Evolutionary conservation across 2,797 vertebrate species (phyloP).

Genomic region (Alauda arvensis): DNA sequence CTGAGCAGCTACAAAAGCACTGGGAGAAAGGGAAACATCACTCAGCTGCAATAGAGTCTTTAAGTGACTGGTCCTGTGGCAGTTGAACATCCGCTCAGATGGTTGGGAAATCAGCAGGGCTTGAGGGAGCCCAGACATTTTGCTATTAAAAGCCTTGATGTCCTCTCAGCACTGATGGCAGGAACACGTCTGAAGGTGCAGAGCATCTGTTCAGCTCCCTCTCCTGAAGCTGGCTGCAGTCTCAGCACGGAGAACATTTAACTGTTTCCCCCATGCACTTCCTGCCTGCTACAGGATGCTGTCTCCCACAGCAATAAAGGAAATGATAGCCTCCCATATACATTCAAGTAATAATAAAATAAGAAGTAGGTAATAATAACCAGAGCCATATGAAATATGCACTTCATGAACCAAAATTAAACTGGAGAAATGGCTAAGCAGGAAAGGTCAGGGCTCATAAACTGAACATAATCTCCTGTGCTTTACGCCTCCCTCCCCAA

Average conservation of each 20-base stretch:
- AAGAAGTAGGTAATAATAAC: slow-evolving; percentile 64
- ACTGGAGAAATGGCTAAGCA: slow-evolving; percentile 63
- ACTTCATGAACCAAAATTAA: slow-evolving; percentile 67
- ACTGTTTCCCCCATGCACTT: slow-evolving; percentile 31
- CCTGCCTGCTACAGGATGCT: slow-evolving; percentile 48
- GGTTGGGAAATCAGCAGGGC: slow-evolving; percentile 5
- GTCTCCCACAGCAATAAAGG: slow-evolving; percentile 59
- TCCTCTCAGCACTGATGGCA: neutral
- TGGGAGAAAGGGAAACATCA: neutral
- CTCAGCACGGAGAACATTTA: neutral
- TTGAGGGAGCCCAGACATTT: neutral
- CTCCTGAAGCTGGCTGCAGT: neutral
- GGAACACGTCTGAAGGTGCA: neutral
- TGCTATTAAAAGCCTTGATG: neutral
- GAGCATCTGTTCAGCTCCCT: neutral
- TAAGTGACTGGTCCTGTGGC: neutral
- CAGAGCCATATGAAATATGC: slow-evolving; percentile 67
- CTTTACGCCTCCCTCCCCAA: slow-evolving; percentile 40
- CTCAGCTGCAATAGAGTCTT: neutral
- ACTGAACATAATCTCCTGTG: slow-evolving; percentile 69
- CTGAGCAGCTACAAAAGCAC: slow-evolving; percentile 20
- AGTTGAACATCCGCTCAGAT: slow-evolving; percentile 2
- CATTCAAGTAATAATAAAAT: slow-evolving; percentile 60
- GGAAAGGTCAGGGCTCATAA: slow-evolving; percentile 71
- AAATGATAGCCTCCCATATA: slow-evolving; percentile 56